Evolutionary conservation across 2,888 invertebrate species (phyloP).

Genomic region (Gisinianus flammeolus): DNA sequence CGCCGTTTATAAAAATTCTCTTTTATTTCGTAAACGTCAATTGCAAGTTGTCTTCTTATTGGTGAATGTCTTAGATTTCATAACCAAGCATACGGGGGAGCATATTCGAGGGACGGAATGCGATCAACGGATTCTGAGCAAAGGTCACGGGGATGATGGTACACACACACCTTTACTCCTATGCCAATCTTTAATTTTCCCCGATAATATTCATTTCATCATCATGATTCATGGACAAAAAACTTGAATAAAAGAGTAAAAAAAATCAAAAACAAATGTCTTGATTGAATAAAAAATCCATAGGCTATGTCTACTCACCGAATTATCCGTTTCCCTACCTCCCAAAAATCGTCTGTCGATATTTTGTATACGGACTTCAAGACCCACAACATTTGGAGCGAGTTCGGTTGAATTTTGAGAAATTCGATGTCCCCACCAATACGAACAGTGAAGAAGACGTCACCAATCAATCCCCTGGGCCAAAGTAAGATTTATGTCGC

Average conservation of each 20-base stretch:
- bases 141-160: conserved; percentile 74
- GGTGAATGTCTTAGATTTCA: conserved; percentile 72
- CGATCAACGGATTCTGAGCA: conserved; percentile 95
- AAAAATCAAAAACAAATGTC: neutral
- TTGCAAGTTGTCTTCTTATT: neutral
- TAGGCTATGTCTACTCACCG: conserved; percentile 92
- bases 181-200: too few species aligned
- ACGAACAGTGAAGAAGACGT: conserved; percentile 62
- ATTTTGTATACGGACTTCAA: conserved; percentile 98
- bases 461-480: conserved; percentile 43
- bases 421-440: conserved; percentile 85
- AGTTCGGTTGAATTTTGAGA: conserved; percentile 84
- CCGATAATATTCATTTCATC: too few species aligned
- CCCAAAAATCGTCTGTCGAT: conserved; percentile 94
- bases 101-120: conserved; percentile 98
- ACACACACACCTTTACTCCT: too few species aligned
- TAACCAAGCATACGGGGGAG: conserved; percentile 89
- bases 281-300: too few species aligned
- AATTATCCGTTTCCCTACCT: conserved; percentile 96
- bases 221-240: too few species aligned
- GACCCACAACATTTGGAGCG: conserved; percentile 95
- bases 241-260: too few species aligned
- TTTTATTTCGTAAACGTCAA: too few species aligned
- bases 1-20: too few species aligned
- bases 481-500: too few species aligned